A percentile compares a stretch with the other conserved stretches of the same genome.
These are phyloP conservation scores for Habrosyne pyritoides DNA, from an alignment of 2,888 invertebrate genomes.

Conservation along the genomic window DNA sequence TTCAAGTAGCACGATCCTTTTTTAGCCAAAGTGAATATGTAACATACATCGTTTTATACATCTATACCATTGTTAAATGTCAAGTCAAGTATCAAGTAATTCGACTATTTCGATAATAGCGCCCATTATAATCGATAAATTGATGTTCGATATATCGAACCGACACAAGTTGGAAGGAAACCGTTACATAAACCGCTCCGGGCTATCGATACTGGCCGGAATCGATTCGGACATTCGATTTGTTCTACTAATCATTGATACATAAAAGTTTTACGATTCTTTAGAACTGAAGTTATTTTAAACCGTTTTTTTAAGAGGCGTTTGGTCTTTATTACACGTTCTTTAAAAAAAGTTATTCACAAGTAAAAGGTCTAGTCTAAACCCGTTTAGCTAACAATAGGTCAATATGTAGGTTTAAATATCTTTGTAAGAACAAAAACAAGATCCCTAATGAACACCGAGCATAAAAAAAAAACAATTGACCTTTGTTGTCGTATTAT, in stretches of 20 bases:
- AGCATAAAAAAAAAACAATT: slow-evolving; percentile 20
- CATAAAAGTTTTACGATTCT: slow-evolving; percentile 21
- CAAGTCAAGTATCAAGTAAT: neutral
- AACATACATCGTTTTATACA: no score
- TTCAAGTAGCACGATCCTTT: no score
- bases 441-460: slow-evolving; percentile 10
- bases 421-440: slow-evolving; percentile 13
- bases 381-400: neutral
- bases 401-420: neutral
- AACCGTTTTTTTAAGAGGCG: neutral
- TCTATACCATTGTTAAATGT: neutral
- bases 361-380: neutral
- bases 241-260: slow-evolving; percentile 22
- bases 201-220: slow-evolving; percentile 37
- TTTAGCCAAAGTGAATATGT: neutral
- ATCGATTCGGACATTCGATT: slow-evolving; percentile 33
- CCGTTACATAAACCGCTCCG: slow-evolving; percentile 41
- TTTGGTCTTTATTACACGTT: neutral
- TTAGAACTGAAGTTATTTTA: neutral
- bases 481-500: slow-evolving; percentile 11
- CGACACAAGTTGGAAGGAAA: slow-evolving; percentile 21
- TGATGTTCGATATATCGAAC: slow-evolving; percentile 34
- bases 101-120: slow-evolving; percentile 19
- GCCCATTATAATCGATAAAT: slow-evolving; percentile 27
- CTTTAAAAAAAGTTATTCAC: slow-evolving; percentile 22